Base-by-base conservation (phyloP, 2,113 vertebrate genomes). In the Brachypodius melanocephalos region DNA sequence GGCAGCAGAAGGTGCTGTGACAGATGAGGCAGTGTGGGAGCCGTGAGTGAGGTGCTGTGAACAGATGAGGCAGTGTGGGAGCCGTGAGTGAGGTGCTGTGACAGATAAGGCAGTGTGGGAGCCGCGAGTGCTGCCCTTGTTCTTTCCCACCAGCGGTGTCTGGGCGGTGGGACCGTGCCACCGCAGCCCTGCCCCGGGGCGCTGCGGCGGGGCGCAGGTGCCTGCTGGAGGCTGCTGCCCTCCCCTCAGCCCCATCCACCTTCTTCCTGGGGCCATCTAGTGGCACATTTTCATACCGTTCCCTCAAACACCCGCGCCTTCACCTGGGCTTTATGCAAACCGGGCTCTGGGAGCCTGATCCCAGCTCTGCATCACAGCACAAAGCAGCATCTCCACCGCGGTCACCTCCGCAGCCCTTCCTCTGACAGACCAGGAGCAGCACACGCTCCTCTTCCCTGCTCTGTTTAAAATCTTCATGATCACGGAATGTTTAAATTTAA, bases 251-350 rank as follows among this genome's bases (percentile, higher is more conserved):
- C 66, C 15, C 1, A 20, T n/a, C 89, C 16, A 5, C 57, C 87
- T 94, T 52, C 85, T 69, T n/a, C 93, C 93, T 94, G 91, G 67
- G 91, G 96, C 96, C 95, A 97, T 94, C 96, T 97, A 97, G 96
- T 8, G 96, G 94, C 91, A 51, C 48, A 83, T 91, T 88, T 77
- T 5, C 85, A 89, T 95, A 90, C 1, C 11, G 69, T 2, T 58
- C 46, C 49, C 66, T 8, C 1, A 1, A 61, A 5, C 61, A 3
- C 5, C 5, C 54, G n/a, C 42, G 1, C 26, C 1, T 40, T 71
- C 92, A 17, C 84, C 92, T 5, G 81, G 6, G 12, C 1, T n/a
- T 34, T 46, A 61, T 72, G 80, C 94, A 87, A 93, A 92, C 43
- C 0, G 1, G 0, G 36, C 38, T 46, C 61, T 3, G 40, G 12